Evolutionary conservation across 2,888 invertebrate species (phyloP), one percentile per base, ranked within the genome.

Genomic region (Punctoribates punctum): DNA sequence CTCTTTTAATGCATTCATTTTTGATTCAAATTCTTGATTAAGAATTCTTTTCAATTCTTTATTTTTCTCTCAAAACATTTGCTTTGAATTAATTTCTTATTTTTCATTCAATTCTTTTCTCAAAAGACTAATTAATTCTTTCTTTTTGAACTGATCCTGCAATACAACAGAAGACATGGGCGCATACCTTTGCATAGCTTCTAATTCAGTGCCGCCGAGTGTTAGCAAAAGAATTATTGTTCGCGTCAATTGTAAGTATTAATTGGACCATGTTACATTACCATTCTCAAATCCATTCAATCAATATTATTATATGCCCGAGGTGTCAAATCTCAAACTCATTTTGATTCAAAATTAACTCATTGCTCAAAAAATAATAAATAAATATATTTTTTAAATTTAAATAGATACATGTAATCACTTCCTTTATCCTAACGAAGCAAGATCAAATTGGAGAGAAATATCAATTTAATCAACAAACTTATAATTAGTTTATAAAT

Each of bases 161-260:
- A 9, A 23, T 27, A 15, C 27, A 25, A 27, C 23, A 75, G 80
- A 80, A 34, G 81, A 81, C 46, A 81, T 81, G 81, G 81, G 78
- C 13, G 80, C 80, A 27, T 81, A 81, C 74, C 75, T 81, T n/a
- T 81, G 81, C 73, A 81, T 81, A 29, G 85, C 84, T 8, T 81
- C 80, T 72, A 85, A 85, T 78, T 82, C 82, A 48, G 83, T 84
- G 8, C 82, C 82, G 2, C 83, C 83, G 4, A 80, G 83, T 0
- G 83, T 81, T 8, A 81, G 80, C 72, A 81, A 82, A 77, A 78
- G 81, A 51, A 83, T 84, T 72, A 80, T 81, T 65, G 83, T 84
- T 6, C 81, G 81, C 23, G 84, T 84, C 2, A 82, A 83, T 79
- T 84, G 84, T 84, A 81, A 81, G 84, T 82, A 67, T 25, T 8